phyloP scores from a whole-genome alignment of 2,797 vertebrate genomes.

The Sebastes diploproa region DNA sequence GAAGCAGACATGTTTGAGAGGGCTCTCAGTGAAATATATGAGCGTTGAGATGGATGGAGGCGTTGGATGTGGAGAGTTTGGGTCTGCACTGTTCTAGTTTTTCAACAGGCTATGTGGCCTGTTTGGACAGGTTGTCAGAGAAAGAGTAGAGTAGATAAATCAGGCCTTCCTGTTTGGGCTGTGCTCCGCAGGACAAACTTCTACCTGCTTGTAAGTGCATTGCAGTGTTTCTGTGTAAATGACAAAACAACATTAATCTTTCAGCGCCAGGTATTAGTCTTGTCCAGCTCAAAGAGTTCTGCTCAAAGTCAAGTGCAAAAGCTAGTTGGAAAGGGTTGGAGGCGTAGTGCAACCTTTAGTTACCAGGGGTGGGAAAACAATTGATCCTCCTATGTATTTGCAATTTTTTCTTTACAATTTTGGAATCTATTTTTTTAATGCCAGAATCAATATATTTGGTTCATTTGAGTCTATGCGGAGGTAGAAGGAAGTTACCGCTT shows the following conservation, averaged over 20 bases:
- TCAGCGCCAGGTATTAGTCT: background rate
- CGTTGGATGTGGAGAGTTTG: slow-evolving; percentile 10
- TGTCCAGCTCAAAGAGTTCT: background rate
- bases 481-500: too few species aligned
- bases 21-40: slow-evolving; percentile 45
- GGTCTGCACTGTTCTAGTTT: slow-evolving; percentile 2
- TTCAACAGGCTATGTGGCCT: slow-evolving; percentile 12
- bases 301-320: background rate
- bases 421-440: too few species aligned
- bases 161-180: slow-evolving; percentile 5
- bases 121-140: slow-evolving; percentile 39
- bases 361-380: background rate
- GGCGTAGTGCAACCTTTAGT: background rate
- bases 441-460: too few species aligned
- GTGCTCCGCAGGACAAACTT: background rate
- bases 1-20: slow-evolving; percentile 46
- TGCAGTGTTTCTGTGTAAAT: slow-evolving; percentile 1
- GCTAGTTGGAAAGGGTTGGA: background rate
- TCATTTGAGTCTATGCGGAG: too few species aligned
- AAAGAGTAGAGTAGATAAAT: slow-evolving; percentile 15
- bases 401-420: too few species aligned
- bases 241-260: slow-evolving; percentile 16
- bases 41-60: slow-evolving; percentile 32
- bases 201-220: background rate
- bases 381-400: too few species aligned